These are phyloP conservation scores for Tricholaema leucomelas DNA, from an alignment of 2,113 vertebrate species.

Conservation along the genomic window DNA sequence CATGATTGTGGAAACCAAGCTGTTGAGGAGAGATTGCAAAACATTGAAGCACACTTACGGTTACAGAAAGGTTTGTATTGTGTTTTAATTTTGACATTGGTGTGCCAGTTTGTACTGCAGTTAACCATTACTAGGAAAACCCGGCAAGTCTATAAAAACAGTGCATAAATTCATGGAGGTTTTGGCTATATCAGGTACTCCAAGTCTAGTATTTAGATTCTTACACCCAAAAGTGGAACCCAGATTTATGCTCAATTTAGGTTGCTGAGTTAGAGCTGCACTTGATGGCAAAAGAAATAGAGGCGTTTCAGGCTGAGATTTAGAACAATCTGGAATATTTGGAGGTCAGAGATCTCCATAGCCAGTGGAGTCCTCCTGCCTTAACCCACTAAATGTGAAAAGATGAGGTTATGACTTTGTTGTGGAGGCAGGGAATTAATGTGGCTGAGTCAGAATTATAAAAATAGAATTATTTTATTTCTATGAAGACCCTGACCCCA, in stretches of 20 bases:
- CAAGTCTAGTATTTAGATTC: not conserved
- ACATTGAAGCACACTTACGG: constrained; percentile 93
- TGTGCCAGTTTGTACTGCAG: not conserved
- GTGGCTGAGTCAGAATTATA: too few species aligned
- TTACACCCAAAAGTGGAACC: not conserved
- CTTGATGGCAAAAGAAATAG: not conserved
- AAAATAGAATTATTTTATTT: too few species aligned
- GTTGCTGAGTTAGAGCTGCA: not conserved
- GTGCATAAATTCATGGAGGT: not conserved
- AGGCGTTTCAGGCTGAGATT: not conserved
- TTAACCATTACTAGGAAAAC: not conserved
- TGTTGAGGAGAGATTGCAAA: constrained; percentile 92
- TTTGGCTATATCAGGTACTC: not conserved
- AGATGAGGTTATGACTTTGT: not conserved
- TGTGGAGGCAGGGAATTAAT: too few species aligned
- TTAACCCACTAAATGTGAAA: not conserved
- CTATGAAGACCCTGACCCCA: too few species aligned
- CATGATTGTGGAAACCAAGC: constrained; percentile 89
- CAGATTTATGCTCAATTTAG: not conserved
- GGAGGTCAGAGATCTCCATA: not conserved
- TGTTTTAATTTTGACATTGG: not conserved
- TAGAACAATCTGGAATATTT: not conserved
- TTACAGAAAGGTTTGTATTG: constrained; percentile 83
- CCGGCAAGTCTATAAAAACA: not conserved
- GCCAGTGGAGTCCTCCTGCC: not conserved